These are phyloP conservation scores for Pristiophorus japonicus DNA, from an alignment of 2,113 vertebrate genomes.

Conservation along the genomic window DNA sequence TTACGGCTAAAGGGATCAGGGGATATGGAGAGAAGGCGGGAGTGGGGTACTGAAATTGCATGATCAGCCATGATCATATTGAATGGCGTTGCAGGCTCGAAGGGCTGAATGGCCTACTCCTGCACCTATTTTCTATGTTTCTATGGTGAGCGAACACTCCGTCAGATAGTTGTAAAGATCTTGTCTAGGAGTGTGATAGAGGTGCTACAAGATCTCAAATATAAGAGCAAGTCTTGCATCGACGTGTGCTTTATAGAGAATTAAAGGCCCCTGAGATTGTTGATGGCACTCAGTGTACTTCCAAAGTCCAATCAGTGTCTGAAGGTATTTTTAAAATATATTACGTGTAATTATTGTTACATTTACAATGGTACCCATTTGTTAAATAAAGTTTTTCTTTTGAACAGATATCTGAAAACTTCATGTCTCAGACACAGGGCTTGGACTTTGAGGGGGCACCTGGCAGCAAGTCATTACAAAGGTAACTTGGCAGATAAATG, in stretches of 20 bases:
- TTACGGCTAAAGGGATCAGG: no score
- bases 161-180: not conserved
- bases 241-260: not conserved
- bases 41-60: no score
- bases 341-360: not conserved
- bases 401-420: slow-evolving; percentile 48
- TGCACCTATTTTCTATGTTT: no score
- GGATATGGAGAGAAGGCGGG: no score
- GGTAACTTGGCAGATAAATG: slow-evolving; percentile 50
- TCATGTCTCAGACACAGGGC: slow-evolving; percentile 44
- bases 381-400: not conserved
- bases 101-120: no score
- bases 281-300: not conserved
- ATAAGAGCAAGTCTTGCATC: not conserved
- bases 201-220: not conserved
- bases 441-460: slow-evolving; percentile 49
- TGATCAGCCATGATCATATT: no score
- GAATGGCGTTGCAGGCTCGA: no score
- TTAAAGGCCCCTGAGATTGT: not conserved
- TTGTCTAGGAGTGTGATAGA: not conserved
- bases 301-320: not conserved
- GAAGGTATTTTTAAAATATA: not conserved
- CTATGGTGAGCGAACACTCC: no score
- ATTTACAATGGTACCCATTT: not conserved
- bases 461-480: slow-evolving; percentile 59